phyloP scores from a whole-genome alignment of 92 coral and sea anemone genomes.

The Virgularia gustaviana region DNA sequence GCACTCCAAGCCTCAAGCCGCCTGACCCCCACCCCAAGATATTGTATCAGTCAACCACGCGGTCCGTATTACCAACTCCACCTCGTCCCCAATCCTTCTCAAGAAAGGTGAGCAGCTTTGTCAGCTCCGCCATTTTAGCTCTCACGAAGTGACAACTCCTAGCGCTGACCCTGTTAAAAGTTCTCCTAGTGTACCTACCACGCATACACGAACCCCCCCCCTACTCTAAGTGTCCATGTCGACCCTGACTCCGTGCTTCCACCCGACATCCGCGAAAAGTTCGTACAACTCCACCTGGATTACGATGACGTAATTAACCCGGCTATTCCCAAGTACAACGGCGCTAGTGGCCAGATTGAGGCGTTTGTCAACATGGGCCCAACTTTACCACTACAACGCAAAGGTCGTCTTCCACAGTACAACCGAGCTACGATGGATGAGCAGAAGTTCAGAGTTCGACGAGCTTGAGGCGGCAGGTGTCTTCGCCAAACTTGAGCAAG shows the following conservation, averaged over 20 bases:
- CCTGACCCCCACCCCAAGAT: conserved; percentile 55
- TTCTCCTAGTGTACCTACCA: not conserved
- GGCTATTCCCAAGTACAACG: conserved; percentile 55
- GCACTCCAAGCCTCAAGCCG: conserved; percentile 36
- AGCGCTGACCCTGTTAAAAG: conserved; percentile 19
- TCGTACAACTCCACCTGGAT: conserved; percentile 40
- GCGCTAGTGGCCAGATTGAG: conserved; percentile 41
- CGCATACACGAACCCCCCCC: not conserved
- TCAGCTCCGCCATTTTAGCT: conserved; percentile 36
- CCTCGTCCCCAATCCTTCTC: conserved; percentile 33
- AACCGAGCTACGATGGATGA: conserved; percentile 47
- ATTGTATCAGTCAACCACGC: conserved; percentile 37
- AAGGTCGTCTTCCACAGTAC: conserved; percentile 49
- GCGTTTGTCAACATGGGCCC: no score
- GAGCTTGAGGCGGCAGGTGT: conserved; percentile 35
- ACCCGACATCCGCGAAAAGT: conserved; percentile 36
- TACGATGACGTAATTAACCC: conserved; percentile 47
- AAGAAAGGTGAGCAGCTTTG: conserved; percentile 54
- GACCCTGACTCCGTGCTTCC: conserved; percentile 50
- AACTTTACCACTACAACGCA: conserved; percentile 46
- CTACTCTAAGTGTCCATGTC: conserved; percentile 13
- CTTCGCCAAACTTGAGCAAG: conserved; percentile 50
- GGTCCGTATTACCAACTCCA: conserved; percentile 44
- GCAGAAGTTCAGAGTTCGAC: conserved; percentile 32
- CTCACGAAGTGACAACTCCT: conserved; percentile 15